These are phyloP conservation scores for Aix galericulata DNA, from an alignment of 2,113 vertebrate species.

Conservation along the genomic window DNA sequence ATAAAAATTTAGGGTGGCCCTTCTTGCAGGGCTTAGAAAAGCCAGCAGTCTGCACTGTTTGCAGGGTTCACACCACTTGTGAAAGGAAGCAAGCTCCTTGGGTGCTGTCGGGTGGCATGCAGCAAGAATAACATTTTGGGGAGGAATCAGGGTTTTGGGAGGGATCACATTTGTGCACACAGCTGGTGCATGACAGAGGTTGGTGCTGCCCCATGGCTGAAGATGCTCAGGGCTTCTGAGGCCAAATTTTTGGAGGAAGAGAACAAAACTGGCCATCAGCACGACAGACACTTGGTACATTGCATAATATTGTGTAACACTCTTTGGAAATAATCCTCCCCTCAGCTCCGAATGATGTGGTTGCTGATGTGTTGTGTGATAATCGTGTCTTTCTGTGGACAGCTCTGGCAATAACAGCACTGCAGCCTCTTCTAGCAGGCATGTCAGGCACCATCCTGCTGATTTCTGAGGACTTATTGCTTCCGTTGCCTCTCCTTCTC, in stretches of 20 bases:
- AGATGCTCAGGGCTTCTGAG: neutral
- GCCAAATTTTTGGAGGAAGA: neutral
- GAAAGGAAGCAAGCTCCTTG: neutral
- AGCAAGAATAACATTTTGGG: neutral
- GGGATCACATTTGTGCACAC: neutral
- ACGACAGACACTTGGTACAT: neutral
- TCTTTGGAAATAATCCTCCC: neutral
- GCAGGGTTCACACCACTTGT: neutral
- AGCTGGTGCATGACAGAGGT: accelerated
- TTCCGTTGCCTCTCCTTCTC: neutral
- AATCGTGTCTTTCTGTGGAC: neutral
- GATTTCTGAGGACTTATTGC: neutral
- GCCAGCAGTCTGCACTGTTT: neutral
- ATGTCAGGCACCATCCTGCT: neutral
- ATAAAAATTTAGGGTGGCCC: neutral
- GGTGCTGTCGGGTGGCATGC: neutral
- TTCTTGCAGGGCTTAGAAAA: neutral
- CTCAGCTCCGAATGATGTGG: neutral
- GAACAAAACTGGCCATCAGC: neutral
- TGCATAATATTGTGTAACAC: neutral
- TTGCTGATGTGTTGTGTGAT: slow-evolving; percentile 28
- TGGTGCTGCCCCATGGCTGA: neutral
- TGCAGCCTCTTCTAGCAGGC: neutral
- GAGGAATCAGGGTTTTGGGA: neutral
- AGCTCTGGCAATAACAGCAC: neutral